Percentiles rank a stretch among this genome's conserved stretches.
These are phyloP conservation scores for Zaprionus ornatus DNA, from an alignment of 1,140 invertebrate genomes.

Conservation along the genomic window DNA sequence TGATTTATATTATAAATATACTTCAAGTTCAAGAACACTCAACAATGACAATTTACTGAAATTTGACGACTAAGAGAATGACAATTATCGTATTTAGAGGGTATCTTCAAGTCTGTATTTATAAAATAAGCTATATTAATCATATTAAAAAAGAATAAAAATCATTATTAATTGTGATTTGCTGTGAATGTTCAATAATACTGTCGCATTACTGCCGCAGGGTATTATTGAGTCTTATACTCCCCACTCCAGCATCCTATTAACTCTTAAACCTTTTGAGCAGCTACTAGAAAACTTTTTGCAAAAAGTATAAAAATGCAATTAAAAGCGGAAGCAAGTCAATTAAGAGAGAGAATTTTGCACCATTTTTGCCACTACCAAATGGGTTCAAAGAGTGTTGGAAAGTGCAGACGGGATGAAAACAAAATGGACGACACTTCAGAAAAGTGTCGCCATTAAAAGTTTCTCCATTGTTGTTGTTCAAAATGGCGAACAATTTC, in stretches of 20 bases:
- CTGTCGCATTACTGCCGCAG: not conserved
- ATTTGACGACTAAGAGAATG: not conserved
- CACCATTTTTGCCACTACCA: not conserved
- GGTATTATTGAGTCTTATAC: not conserved
- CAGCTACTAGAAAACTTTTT: not conserved
- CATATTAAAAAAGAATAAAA: not conserved
- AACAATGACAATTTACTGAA: too few species aligned
- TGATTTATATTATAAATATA: not conserved
- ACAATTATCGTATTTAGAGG: too few species aligned
- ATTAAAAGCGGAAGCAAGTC: constrained; percentile 53
- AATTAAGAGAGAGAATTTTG: constrained; percentile 33
- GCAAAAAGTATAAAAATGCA: constrained; percentile 25
- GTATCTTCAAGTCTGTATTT: too few species aligned
- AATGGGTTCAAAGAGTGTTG: constrained; percentile 23
- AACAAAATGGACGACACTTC: constrained; percentile 43
- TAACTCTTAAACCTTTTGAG: not conserved
- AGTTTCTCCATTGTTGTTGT: constrained; percentile 28
- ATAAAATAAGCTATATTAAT: too few species aligned
- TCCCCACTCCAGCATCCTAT: not conserved
- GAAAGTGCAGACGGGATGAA: constrained; percentile 4
- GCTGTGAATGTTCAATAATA: too few species aligned
- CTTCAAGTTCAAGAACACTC: too few species aligned
- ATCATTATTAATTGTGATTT: too few species aligned
- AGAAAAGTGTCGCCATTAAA: constrained; percentile 12
- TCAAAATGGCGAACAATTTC: not conserved